Base-by-base conservation (phyloP, 2,888 invertebrate genomes). In the Lasioglossum vierecki region DNA sequence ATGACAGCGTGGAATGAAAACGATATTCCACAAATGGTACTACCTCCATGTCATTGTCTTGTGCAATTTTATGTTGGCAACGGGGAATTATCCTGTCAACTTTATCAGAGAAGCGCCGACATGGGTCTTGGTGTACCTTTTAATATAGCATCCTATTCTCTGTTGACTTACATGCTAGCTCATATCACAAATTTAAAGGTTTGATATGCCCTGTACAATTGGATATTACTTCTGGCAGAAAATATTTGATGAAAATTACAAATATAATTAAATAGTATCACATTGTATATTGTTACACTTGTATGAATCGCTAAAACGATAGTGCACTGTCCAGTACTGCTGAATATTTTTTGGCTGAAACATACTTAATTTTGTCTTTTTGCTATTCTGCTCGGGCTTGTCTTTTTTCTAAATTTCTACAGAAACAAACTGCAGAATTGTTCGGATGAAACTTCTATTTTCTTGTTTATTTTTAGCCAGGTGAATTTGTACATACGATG, bases 111-210 rank as follows among this genome's bases (percentile, higher is more conserved):
- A 88, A 99, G 99, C 91, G 99, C 99, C 11, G 99, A 99, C 94
- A 98, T 99, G 97, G 99, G 99, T 3, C 96, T 99, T 2, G 99
- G 99, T n/a, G 99, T 99, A 0, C 99, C 99, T 18, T 99, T 99
- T 95, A 99, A 99, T 95, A 99, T 99, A 91, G 99, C 99, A 75
- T 99, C 99, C 91, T 99, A 99, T 95, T 97, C 99, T 1, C 95
- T 99, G 46, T 96, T 99, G 4, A 99, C 99, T 4, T 97, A 97
- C 92, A 99, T 99, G 99, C 97, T 99, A 89, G 99, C 99, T 41
- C 98, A 99, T 93, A 96, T 99, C 35, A 98, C 99, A n/a, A 97
- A 97, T 72, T 96, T 99, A 71, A 97, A 98, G 96, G 98, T 98
- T 30, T 18, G 30, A 63, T 63, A 60, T 60, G 26, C 15, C 26